Conservation (phyloP, 2,888 invertebrate species). For the Lasioglossum pauxillum region DNA sequence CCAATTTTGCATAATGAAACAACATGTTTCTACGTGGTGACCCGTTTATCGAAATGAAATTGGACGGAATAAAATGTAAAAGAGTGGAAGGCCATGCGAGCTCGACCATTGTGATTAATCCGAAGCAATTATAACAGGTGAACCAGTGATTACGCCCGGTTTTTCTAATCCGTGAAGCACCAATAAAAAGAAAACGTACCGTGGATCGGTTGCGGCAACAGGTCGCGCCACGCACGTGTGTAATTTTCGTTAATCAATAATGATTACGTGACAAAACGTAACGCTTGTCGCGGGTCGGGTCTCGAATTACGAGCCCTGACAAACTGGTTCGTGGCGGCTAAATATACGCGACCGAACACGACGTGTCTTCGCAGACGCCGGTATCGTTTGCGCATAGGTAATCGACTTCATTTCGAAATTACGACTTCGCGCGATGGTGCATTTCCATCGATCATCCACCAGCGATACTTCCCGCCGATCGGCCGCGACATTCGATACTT, state of each 20-base stretch:
- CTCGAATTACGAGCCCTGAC: conserved; percentile 52
- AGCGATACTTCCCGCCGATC: not conserved
- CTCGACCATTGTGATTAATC: not conserved
- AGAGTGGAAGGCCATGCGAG: not conserved
- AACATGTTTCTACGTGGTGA: not conserved
- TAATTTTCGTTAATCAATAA: conserved; percentile 63
- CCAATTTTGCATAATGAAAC: not conserved
- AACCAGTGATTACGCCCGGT: not conserved
- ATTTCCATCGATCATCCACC: not conserved
- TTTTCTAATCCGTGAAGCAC: not conserved
- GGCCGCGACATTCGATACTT: not conserved
- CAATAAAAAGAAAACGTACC: not conserved
- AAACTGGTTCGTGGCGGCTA: conserved; percentile 57
- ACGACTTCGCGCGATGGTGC: conserved; percentile 21
- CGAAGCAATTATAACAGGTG: not conserved
- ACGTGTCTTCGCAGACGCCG: conserved; percentile 33
- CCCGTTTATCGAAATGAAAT: not conserved
- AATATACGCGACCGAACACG: conserved; percentile 42
- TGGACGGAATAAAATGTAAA: not conserved
- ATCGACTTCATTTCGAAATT: conserved; percentile 45
- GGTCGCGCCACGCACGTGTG: conserved; percentile 9
- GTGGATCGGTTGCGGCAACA: not conserved
- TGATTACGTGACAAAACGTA: conserved; percentile 63
- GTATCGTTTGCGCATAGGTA: conserved; percentile 42
- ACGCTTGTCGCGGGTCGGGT: conserved; percentile 40